A percentile compares a stretch with the other conserved stretches of the same genome.
Evolutionary conservation across 2,113 vertebrate genomes (phyloP).

Genomic region (Dascyllus trimaculatus): DNA sequence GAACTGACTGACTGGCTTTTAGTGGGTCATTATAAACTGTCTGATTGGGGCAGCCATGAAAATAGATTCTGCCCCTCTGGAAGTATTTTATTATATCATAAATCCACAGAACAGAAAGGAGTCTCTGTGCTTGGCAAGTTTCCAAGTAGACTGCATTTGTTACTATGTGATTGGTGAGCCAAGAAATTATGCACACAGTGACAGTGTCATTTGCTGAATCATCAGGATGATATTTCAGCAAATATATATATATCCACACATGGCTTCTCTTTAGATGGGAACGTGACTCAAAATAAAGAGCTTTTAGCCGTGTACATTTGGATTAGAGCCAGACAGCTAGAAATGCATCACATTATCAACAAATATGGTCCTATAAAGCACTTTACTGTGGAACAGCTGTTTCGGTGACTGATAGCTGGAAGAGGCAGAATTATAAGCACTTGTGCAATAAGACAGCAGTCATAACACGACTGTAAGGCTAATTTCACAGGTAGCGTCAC

Average conservation of each 20-base stretch:
- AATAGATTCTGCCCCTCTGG: conserved; percentile 23
- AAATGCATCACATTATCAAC: conserved; percentile 37
- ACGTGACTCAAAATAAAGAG: conserved; percentile 24
- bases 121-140: background rate
- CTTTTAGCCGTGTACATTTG: conserved; percentile 34
- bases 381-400: conserved; percentile 28
- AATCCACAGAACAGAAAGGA: conserved; percentile 26
- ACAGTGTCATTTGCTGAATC: conserved; percentile 36
- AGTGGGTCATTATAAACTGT: conserved; percentile 5
- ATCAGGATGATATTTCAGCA: conserved; percentile 17
- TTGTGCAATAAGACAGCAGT: background rate
- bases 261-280: background rate
- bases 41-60: conserved; percentile 12
- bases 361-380: conserved; percentile 31
- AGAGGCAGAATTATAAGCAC: conserved; percentile 2
- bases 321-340: conserved; percentile 21
- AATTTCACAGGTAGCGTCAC: background rate
- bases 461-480: background rate
- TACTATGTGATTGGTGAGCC: conserved; percentile 22
- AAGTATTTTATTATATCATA: conserved; percentile 41
- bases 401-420: conserved; percentile 17
- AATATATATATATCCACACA: background rate
- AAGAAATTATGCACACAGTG: conserved; percentile 17
- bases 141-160: conserved; percentile 16
- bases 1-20: background rate